These are phyloP conservation scores for Hyposoter didymator DNA, from an alignment of 2,888 invertebrate genomes.

Conservation along the genomic window DNA sequence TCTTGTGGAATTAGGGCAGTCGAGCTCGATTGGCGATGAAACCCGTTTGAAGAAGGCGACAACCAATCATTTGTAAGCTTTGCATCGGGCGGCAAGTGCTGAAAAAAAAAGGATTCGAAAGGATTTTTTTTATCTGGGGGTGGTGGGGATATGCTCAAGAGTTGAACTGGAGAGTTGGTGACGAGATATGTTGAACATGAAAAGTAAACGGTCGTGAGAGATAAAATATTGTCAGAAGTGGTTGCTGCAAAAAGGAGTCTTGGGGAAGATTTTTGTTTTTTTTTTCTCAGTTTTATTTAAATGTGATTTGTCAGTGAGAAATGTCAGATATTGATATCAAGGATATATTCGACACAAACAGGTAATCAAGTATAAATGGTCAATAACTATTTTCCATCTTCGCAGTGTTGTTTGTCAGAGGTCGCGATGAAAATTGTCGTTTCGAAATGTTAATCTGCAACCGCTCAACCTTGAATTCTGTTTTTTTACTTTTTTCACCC, in stretches of 20 bases:
- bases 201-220: conserved; percentile 23
- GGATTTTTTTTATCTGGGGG: conserved; percentile 37
- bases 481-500: neutral
- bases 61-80: conserved; percentile 14
- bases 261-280: conserved; percentile 29
- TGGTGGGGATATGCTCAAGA: conserved; percentile 24
- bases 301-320: conserved; percentile 75
- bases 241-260: neutral
- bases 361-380: conserved; percentile 74
- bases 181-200: conserved; percentile 50
- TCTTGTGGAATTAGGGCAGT: conserved; percentile 9
- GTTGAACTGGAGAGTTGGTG: conserved; percentile 5
- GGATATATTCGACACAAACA: conserved; percentile 83
- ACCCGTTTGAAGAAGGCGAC: neutral
- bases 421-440: conserved; percentile 8
- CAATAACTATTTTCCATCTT: conserved; percentile 1
- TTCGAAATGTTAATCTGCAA: conserved; percentile 8
- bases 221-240: conserved; percentile 30
- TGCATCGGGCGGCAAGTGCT: conserved; percentile 41
- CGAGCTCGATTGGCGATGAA: neutral
- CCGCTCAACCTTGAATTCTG: conserved; percentile 16
- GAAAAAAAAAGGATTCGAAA: conserved; percentile 48
- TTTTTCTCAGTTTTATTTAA: conserved; percentile 53
- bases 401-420: conserved; percentile 21
- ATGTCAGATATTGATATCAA: conserved; percentile 84